Base-by-base conservation (phyloP, 2,797 vertebrate genomes). In the Scomberomorus guttatus region DNA sequence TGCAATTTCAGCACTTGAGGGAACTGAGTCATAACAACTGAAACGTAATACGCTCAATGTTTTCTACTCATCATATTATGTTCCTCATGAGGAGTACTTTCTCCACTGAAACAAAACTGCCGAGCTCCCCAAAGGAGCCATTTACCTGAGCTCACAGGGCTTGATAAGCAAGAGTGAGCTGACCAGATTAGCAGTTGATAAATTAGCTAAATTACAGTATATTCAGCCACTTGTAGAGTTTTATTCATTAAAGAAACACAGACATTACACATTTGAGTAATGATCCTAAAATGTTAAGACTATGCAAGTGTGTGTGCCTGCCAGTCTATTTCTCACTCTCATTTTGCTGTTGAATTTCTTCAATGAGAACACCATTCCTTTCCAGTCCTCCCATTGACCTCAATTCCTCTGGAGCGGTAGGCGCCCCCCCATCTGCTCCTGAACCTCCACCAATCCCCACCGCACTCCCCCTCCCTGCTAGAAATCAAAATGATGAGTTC, bases 281-380 rank as follows among this genome's bases (percentile, higher is more conserved):
- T 81, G 69, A 79, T 62, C 27, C 59, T 44, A 39, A 73, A 75
- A 76, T 34, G 51, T 42, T 32, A 70, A 58, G 56, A 34, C n/a
- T 57, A 27, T 44, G 64, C 4, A 4, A 9, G n/a, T 17, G 39
- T 63, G 58, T 57, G 58, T 51, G 25, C 62, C 60, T 61, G 50
- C 52, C 76, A 52, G 70, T 82, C 68, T 11, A 72, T 79, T 84
- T 86, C 59, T 83, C 68, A 77, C 65, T 90, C 86, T 85, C 79
- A 83, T 89, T 89, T 90, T 84, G 80, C 68, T 57, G 71, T 87
- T 87, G 72, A 72, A 92, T 92, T 90, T 87, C 79, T 86, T 87
- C 86, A 91, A 82, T 83, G 77, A 81, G 83, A 82, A 77, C 77
- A 86, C 89, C 90, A 94, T 93, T 90, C n/a, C n/a, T n/a, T n/a